These are phyloP conservation scores for Mobula hypostoma DNA, from an alignment of 2,113 vertebrate species.

Conservation along the genomic window DNA sequence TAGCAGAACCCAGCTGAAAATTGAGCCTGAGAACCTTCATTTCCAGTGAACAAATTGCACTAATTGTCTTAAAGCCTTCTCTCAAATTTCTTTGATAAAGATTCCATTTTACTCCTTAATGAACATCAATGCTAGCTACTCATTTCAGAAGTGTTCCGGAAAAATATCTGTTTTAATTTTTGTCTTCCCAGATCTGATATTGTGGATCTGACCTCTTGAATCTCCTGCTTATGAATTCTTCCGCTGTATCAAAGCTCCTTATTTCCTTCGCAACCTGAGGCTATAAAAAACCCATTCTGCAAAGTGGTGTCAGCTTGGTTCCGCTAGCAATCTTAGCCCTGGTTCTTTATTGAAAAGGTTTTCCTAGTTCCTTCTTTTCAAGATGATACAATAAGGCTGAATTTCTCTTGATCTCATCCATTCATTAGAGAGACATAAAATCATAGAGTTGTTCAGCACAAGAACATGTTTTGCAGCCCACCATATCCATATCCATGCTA, in stretches of 20 bases:
- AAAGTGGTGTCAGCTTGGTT: background rate
- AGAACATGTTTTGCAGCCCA: too few species aligned
- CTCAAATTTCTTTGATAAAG: background rate
- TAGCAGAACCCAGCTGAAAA: too few species aligned
- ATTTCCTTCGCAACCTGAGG: background rate
- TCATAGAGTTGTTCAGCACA: too few species aligned
- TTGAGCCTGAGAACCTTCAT: background rate
- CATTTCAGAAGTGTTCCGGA: background rate
- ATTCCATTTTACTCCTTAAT: background rate
- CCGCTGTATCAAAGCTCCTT: background rate
- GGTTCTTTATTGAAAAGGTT: too few species aligned
- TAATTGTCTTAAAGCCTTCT: background rate
- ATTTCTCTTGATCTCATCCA: too few species aligned
- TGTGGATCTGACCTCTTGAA: background rate
- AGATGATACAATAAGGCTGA: too few species aligned
- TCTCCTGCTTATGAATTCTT: background rate
- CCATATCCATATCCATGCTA: too few species aligned
- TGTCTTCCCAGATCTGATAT: background rate
- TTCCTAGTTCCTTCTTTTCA: too few species aligned
- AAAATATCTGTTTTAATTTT: background rate
- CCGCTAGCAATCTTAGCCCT: background rate
- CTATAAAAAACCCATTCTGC: background rate
- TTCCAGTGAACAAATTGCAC: background rate
- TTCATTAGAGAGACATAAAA: too few species aligned
- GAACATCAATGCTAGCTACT: background rate